These are phyloP conservation scores for Tromatobia lineatoria DNA, from an alignment of 2,888 invertebrate genomes.

Conservation along the genomic window DNA sequence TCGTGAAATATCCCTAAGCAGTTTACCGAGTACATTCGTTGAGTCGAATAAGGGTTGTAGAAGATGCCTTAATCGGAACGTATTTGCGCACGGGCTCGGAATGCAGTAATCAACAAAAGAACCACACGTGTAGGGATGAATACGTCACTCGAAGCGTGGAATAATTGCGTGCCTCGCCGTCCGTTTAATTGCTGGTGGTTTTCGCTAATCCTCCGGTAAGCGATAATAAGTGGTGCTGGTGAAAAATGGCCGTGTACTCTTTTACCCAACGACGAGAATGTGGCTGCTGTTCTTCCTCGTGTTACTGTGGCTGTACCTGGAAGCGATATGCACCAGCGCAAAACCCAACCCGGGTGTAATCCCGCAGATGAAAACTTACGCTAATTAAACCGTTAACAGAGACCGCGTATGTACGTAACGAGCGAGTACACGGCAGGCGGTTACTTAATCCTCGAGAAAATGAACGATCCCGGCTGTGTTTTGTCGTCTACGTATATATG, in stretches of 20 bases:
- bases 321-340: slow-evolving; percentile 40
- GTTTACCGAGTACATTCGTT: background rate
- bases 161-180: slow-evolving; percentile 37
- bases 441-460: slow-evolving; percentile 84
- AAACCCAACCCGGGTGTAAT: slow-evolving; percentile 75
- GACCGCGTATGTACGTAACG: slow-evolving; percentile 81
- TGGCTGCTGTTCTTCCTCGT: slow-evolving; percentile 63
- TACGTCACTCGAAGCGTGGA: slow-evolving; percentile 24
- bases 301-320: slow-evolving; percentile 19
- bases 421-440: slow-evolving; percentile 71
- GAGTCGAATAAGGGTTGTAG: background rate
- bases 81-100: background rate
- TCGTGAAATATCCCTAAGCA: background rate
- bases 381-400: slow-evolving; percentile 85
- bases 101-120: background rate
- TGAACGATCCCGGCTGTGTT: slow-evolving; percentile 77
- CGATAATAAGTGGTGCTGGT: slow-evolving; percentile 77
- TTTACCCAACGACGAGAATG: slow-evolving; percentile 50
- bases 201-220: slow-evolving; percentile 77
- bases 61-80: background rate
- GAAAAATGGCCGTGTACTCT: slow-evolving; percentile 74
- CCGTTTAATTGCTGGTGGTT: slow-evolving; percentile 75
- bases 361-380: slow-evolving; percentile 84
- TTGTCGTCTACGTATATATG: slow-evolving; percentile 8
- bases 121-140: background rate